Percentiles rank a stretch among this genome's conserved stretches.
These are phyloP conservation scores for Pluvianellus socialis DNA, from an alignment of 2,113 vertebrate genomes.

Conservation along the genomic window DNA sequence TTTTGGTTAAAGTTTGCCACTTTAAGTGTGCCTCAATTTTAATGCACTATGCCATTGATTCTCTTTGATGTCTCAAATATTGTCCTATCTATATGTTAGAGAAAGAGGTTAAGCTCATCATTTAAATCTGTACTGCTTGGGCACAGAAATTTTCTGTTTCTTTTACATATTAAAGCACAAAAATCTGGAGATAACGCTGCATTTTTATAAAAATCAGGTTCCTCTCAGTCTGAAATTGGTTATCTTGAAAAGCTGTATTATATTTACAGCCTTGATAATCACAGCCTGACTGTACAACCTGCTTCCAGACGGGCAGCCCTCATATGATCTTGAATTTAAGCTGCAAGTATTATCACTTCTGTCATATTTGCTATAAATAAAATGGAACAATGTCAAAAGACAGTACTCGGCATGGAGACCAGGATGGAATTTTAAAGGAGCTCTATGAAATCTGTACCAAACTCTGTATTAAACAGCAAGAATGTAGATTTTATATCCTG, in stretches of 20 bases:
- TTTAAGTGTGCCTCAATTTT: neutral
- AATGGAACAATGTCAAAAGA: conserved; percentile 53
- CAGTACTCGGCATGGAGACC: neutral
- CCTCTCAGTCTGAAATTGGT: neutral
- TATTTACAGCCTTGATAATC: conserved; percentile 5
- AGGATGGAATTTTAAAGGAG: conserved; percentile 24
- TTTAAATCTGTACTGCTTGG: neutral
- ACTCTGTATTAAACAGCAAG: neutral
- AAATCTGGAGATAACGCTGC: neutral
- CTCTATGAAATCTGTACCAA: neutral
- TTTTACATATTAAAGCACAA: neutral
- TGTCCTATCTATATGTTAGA: neutral
- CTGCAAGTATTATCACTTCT: conserved; percentile 43
- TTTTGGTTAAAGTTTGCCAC: neutral
- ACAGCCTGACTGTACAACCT: conserved; percentile 5
- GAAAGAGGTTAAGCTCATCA: neutral
- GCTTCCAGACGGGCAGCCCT: conserved; percentile 43
- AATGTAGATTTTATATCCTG: neutral
- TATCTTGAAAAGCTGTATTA: neutral
- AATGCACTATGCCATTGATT: neutral
- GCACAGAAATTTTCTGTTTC: neutral
- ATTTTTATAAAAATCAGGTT: neutral
- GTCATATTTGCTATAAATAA: conserved; percentile 60
- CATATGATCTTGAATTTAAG: conserved; percentile 25
- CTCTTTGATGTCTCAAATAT: neutral